These are phyloP conservation scores for Calyptomena viridis DNA, from an alignment of 2,113 vertebrate species.

Conservation along the genomic window DNA sequence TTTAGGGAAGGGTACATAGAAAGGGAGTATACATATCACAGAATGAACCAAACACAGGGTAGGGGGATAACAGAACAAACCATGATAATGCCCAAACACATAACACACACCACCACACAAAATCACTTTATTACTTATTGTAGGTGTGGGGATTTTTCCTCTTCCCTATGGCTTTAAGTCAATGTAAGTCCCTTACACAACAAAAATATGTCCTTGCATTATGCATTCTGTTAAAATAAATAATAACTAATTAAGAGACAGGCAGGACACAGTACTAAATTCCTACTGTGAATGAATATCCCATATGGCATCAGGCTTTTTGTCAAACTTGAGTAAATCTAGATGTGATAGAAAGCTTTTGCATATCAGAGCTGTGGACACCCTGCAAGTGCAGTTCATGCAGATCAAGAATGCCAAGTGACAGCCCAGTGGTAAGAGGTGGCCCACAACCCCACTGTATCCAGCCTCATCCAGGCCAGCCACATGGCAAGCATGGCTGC, in stretches of 20 bases:
- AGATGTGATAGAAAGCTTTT: background rate
- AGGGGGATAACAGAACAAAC: no score
- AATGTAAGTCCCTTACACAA: background rate
- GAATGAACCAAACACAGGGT: no score
- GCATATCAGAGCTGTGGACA: background rate
- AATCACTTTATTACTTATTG: slow-evolving; percentile 30
- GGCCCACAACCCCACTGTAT: background rate
- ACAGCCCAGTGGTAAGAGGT: background rate
- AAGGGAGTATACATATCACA: no score
- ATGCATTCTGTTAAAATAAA: slow-evolving; percentile 6
- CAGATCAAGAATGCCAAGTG: background rate
- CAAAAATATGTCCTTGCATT: background rate
- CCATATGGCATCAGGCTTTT: background rate
- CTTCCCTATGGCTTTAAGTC: background rate
- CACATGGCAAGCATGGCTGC: background rate
- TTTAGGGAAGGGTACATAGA: no score
- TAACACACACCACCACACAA: no score
- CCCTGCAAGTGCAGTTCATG: background rate
- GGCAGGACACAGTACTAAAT: background rate
- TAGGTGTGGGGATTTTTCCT: background rate
- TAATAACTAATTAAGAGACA: slow-evolving; percentile 1
- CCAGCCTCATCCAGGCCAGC: background rate
- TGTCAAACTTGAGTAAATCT: background rate
- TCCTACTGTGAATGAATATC: background rate
- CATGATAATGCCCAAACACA: no score